These are phyloP conservation scores for Mythimna albipuncta DNA, from an alignment of 2,888 invertebrate species.

Conservation along the genomic window DNA sequence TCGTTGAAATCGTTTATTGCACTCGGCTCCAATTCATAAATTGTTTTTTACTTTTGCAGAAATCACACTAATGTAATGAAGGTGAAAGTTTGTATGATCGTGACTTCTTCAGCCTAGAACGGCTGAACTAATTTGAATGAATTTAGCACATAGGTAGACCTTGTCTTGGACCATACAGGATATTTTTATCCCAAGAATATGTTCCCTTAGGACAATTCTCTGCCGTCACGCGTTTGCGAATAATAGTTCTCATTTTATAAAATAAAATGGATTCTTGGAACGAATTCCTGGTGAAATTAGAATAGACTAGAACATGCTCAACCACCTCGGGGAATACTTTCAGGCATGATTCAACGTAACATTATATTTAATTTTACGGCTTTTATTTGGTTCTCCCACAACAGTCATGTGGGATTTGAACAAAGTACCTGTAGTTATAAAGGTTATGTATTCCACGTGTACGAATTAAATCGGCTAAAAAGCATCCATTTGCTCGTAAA, in stretches of 20 bases:
- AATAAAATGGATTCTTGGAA: background rate
- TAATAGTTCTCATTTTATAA: background rate
- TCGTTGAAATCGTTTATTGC: background rate
- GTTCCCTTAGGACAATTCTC: no score
- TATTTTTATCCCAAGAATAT: no score
- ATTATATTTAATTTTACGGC: background rate
- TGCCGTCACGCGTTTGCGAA: background rate
- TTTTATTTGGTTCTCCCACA: background rate
- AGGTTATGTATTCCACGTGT: conserved; percentile 18
- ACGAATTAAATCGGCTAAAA: conserved; percentile 12
- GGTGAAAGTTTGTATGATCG: no score
- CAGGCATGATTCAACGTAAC: background rate
- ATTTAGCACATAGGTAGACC: no score
- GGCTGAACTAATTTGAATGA: no score
- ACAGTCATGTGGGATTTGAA: conserved; percentile 7
- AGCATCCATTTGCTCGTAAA: conserved; percentile 15
- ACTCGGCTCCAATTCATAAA: background rate
- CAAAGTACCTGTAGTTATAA: conserved; percentile 6
- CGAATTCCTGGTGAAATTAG: background rate
- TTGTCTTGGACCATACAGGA: no score
- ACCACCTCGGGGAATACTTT: background rate
- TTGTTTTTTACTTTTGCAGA: no score
- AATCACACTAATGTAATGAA: no score
- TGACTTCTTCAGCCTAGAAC: no score
- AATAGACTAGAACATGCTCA: background rate